These are phyloP conservation scores for Spisula subtruncata DNA, from an alignment of 2,888 invertebrate species.

Conservation along the genomic window DNA sequence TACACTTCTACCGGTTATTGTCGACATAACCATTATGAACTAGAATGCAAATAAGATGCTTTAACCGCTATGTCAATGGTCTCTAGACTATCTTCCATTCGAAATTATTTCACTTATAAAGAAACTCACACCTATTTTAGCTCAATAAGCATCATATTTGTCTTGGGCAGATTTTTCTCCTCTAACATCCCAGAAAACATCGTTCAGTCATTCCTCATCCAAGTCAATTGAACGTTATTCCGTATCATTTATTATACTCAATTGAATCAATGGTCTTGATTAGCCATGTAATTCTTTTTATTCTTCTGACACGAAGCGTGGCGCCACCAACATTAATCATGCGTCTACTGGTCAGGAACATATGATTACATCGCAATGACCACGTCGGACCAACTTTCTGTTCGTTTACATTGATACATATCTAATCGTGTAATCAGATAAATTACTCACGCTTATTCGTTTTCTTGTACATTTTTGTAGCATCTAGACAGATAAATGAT, in stretches of 20 bases:
- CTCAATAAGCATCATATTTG: too few species aligned
- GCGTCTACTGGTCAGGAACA: neutral
- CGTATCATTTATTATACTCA: neutral
- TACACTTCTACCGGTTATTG: too few species aligned
- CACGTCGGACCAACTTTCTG: neutral
- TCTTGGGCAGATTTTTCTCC: too few species aligned
- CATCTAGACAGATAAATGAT: too few species aligned
- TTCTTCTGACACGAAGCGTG: neutral
- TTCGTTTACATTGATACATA: neutral
- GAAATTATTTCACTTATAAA: too few species aligned
- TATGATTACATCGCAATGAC: neutral
- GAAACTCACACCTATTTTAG: too few species aligned
- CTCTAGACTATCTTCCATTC: too few species aligned
- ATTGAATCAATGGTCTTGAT: neutral
- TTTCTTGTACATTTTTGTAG: too few species aligned
- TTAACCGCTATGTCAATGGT: too few species aligned
- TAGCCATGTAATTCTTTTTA: neutral
- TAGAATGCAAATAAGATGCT: too few species aligned
- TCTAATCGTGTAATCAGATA: neutral
- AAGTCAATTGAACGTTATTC: neutral
- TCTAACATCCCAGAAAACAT: neutral
- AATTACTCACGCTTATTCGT: neutral
- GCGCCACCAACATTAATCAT: constrained; percentile 16
- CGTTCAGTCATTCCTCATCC: neutral
- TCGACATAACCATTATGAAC: too few species aligned